A percentile compares a stretch with the other conserved stretches of the same genome.
Conservation (phyloP, 2,797 vertebrate genomes). For the Pangasius djambal region DNA sequence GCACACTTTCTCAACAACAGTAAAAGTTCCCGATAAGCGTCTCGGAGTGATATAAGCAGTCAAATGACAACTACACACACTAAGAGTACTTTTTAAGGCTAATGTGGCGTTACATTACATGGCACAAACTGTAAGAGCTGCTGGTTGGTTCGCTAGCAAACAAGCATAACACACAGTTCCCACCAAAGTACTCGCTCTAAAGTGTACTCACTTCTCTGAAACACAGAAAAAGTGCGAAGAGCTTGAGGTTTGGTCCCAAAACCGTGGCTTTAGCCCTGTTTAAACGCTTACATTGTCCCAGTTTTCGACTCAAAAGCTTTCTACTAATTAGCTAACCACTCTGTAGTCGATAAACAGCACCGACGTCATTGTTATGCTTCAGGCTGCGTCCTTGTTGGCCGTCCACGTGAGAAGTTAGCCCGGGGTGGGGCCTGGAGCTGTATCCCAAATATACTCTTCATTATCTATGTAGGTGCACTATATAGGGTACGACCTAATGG, state of each 20-base stretch:
- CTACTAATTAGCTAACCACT: too few species aligned
- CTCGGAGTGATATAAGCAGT: background rate
- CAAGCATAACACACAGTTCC: background rate
- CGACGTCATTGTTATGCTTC: constrained; percentile 11
- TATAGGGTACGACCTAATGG: background rate
- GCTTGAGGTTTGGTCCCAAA: background rate
- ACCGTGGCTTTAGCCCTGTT: background rate
- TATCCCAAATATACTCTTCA: background rate
- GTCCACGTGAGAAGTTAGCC: constrained; percentile 32
- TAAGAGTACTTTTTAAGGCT: background rate
- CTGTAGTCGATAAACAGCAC: background rate
- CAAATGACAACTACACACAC: background rate
- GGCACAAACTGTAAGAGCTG: background rate
- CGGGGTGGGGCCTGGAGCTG: constrained; percentile 14
- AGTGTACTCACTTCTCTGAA: constrained; percentile 20
- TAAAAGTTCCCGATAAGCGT: background rate
- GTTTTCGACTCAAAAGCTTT: background rate
- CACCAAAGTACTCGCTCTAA: background rate
- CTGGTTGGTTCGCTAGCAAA: background rate
- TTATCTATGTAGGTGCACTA: background rate
- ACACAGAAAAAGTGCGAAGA: background rate
- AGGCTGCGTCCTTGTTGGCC: background rate
- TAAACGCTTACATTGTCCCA: constrained; percentile 1
- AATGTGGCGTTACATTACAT: background rate
- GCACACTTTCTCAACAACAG: background rate